Percentiles rank a stretch among this genome's conserved stretches.
Conservation (phyloP, 2,113 vertebrate species). For the Monopterus albus region DNA sequence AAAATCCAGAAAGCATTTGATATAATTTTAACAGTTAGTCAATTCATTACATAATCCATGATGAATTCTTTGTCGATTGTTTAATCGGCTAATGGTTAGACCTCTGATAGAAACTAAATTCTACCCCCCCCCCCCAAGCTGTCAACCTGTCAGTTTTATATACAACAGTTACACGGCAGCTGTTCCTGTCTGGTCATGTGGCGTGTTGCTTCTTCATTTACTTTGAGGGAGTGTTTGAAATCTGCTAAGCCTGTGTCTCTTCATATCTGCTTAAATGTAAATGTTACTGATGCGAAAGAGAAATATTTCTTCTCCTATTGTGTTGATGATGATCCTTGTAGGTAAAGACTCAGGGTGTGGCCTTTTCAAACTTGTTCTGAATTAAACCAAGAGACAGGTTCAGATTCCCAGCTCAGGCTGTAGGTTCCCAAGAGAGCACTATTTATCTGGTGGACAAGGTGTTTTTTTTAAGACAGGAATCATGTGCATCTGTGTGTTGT, state of each 20-base stretch:
- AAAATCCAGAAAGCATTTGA: too few species aligned
- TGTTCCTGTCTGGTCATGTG: not conserved
- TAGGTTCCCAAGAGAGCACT: not conserved
- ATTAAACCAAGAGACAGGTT: slow-evolving; percentile 31
- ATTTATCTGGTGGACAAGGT: not conserved
- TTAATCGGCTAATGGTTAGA: not conserved
- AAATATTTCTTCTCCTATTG: slow-evolving; percentile 23
- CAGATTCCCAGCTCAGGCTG: slow-evolving; percentile 15
- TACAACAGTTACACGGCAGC: not conserved
- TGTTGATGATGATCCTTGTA: slow-evolving; percentile 20
- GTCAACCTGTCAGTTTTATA: not conserved
- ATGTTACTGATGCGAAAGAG: slow-evolving; percentile 11
- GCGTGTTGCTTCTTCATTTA: slow-evolving; percentile 1
- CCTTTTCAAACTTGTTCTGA: slow-evolving; percentile 67
- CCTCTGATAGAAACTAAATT: not conserved
- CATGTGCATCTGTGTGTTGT: slow-evolving; percentile 23
- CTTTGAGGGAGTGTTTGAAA: slow-evolving; percentile 40
- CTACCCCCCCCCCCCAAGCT: not conserved
- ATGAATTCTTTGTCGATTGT: too few species aligned
- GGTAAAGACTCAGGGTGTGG: slow-evolving; percentile 54
- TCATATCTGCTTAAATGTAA: slow-evolving; percentile 1
- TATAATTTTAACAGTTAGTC: too few species aligned
- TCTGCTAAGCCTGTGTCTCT: not conserved
- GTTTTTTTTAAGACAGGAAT: not conserved
- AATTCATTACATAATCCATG: too few species aligned